phyloP scores from a whole-genome alignment of 2,888 invertebrate genomes.

The Meghimatium bilineatum region DNA sequence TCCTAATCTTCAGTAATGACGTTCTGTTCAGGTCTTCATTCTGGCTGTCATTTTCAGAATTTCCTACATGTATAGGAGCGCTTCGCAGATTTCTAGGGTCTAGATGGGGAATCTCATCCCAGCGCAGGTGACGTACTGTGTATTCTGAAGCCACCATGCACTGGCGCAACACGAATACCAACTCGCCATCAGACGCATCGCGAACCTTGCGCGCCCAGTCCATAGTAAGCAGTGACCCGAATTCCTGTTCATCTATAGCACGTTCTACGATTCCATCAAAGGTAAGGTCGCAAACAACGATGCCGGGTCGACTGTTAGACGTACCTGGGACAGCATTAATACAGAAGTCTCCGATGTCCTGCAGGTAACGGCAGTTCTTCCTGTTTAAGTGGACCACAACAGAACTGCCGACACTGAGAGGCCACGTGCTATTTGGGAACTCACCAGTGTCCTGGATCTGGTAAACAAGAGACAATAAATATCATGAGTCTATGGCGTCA shows the following conservation, averaged over 20 bases:
- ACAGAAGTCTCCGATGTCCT: conserved; percentile 48
- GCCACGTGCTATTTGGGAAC: conserved; percentile 42
- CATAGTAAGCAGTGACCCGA: conserved; percentile 57
- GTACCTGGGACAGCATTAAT: conserved; percentile 18
- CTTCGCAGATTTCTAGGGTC: conserved; percentile 36
- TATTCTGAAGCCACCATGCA: conserved; percentile 51
- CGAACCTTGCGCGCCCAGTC: conserved; percentile 53
- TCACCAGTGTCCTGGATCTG: conserved; percentile 39
- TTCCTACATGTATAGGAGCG: neutral
- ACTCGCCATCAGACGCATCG: conserved; percentile 45
- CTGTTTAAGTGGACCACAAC: conserved; percentile 49
- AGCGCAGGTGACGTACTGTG: conserved; percentile 47
- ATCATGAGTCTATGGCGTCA: neutral
- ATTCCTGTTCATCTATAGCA: conserved; percentile 50
- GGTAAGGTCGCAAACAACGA: conserved; percentile 16
- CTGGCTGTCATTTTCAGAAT: neutral
- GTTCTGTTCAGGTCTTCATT: neutral
- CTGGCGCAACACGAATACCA: conserved; percentile 48
- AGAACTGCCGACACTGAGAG: conserved; percentile 43
- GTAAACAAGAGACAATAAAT: neutral
- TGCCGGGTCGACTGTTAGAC: conserved; percentile 1
- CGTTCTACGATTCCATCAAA: conserved; percentile 40
- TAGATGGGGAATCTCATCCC: conserved; percentile 47
- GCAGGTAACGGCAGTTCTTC: conserved; percentile 30
- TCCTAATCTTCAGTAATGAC: neutral